phyloP scores from a whole-genome alignment of 2,113 vertebrate species.

The Myiozetetes cayanensis region DNA sequence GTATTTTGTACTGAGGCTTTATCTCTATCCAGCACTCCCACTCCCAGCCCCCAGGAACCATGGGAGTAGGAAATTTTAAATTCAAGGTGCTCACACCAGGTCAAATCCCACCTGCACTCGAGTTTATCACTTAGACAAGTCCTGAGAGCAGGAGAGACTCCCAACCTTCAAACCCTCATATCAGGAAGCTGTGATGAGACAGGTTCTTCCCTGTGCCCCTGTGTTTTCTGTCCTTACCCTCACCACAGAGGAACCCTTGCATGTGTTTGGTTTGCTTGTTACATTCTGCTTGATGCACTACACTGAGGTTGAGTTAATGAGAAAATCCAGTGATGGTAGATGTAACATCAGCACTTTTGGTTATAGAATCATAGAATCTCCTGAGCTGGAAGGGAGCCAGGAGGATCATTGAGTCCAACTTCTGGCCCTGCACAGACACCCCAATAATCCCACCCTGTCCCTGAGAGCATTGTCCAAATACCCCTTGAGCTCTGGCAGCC shows the following conservation, averaged over 20 bases:
- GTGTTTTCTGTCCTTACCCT: background rate
- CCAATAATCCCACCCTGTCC: background rate
- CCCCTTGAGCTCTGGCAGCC: background rate
- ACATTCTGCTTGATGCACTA: background rate
- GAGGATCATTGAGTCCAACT: fast-evolving
- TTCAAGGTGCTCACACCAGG: background rate
- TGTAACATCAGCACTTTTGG: background rate
- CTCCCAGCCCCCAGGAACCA: background rate
- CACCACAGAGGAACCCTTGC: background rate
- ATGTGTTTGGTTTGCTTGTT: background rate
- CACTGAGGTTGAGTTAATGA: background rate
- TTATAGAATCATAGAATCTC: background rate
- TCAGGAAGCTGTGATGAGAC: background rate
- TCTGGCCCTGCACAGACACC: background rate
- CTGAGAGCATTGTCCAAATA: fast-evolving
- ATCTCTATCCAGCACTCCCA: background rate
- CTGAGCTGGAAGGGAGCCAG: background rate
- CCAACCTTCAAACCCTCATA: background rate
- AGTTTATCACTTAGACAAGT: background rate
- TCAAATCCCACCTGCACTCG: background rate
- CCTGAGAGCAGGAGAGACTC: background rate
- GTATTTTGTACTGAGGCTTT: background rate
- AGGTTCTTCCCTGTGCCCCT: fast-evolving
- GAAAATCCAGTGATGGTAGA: background rate
- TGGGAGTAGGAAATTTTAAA: background rate